phyloP scores from a whole-genome alignment of 2,113 vertebrate genomes.

The Sinocyclocheilus maitianheensis region DNA sequence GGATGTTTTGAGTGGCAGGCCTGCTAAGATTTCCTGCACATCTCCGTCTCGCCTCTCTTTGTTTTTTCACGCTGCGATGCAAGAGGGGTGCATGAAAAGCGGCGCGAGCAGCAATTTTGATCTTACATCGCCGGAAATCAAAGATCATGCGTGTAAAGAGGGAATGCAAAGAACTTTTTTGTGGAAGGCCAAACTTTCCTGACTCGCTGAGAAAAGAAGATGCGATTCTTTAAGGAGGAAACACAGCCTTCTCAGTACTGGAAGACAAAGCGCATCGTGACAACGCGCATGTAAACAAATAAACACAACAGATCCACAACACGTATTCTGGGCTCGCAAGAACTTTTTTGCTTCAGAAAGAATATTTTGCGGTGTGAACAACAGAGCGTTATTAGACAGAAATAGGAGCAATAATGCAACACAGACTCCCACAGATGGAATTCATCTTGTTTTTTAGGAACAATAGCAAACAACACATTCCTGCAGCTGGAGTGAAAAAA shows the following conservation, averaged over 20 bases:
- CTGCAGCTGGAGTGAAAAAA: constrained; percentile 16
- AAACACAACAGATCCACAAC: constrained; percentile 29
- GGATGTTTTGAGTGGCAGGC: constrained; percentile 77
- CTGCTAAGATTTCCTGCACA: constrained; percentile 70
- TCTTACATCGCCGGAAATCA: constrained; percentile 79
- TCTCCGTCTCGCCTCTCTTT: constrained; percentile 71
- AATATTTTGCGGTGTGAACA: constrained; percentile 54
- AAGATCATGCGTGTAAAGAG: constrained; percentile 75
- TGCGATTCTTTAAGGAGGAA: constrained; percentile 30
- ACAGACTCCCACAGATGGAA: constrained; percentile 33
- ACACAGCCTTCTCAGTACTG: constrained; percentile 22
- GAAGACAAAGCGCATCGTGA: constrained; percentile 47
- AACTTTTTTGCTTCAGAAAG: constrained; percentile 48
- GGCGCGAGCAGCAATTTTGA: constrained; percentile 73
- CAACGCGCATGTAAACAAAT: constrained; percentile 49
- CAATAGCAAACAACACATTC: constrained; percentile 40
- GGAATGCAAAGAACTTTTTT: constrained; percentile 67
- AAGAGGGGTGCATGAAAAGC: constrained; percentile 73
- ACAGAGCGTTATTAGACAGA: constrained; percentile 44
- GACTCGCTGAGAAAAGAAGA: constrained; percentile 47
- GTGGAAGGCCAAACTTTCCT: constrained; percentile 74
- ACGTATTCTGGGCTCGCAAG: constrained; percentile 39
- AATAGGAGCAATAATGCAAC: constrained; percentile 49
- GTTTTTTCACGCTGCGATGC: constrained; percentile 71
- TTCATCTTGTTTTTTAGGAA: constrained; percentile 56